Base-by-base conservation (phyloP, 2,113 vertebrate genomes). In the Triplophysa dalaica region DNA sequence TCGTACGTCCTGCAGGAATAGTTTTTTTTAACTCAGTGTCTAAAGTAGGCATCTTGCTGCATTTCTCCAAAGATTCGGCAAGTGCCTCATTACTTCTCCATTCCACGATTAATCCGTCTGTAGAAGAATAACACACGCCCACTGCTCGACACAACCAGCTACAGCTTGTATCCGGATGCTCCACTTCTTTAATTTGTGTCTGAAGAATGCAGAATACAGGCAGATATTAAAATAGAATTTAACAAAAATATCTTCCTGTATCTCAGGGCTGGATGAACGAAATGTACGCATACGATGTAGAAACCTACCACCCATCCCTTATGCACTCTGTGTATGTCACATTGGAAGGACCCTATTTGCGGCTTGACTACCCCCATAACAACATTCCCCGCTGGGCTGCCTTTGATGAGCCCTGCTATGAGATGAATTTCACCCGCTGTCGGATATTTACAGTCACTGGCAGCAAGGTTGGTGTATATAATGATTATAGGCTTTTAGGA, bases 241-340 rank as follows among this genome's bases (percentile, higher is more conserved):
- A 54, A 65, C 38, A 24, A 5, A 70, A 62, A 26, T 73, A 8
- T 43, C 29, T 29, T 60, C 45, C 11, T 79, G 13, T 14, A 19
- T 80, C n/a, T 6, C 89, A 96, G 95, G 94, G 95, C 52, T 97
- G 96, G 96, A 94, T 97, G 94, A 96, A 95, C 82, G 92, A 95
- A 86, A 89, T 94, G 75, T 87, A 90, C 0, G 33, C 33, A 12
- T 97, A 97, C 0, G 92, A 95, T 81, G 93, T 94, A 0, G 95
- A 96, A 87, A 89, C 90, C 2, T 93, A 89, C 86, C 94, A 95
- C 77, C 90, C 93, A 0, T 92, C 91, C 0, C 89, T 94, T 77
- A 94, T 91, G 2, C 94, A 95, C 73, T 95, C 94, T 0, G 95
- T 95, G 82, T 92, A 91, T 2, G 94, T 90, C 64, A 90, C 85